phyloP scores from a whole-genome alignment of 2,113 vertebrate genomes.

The Channa argus region DNA sequence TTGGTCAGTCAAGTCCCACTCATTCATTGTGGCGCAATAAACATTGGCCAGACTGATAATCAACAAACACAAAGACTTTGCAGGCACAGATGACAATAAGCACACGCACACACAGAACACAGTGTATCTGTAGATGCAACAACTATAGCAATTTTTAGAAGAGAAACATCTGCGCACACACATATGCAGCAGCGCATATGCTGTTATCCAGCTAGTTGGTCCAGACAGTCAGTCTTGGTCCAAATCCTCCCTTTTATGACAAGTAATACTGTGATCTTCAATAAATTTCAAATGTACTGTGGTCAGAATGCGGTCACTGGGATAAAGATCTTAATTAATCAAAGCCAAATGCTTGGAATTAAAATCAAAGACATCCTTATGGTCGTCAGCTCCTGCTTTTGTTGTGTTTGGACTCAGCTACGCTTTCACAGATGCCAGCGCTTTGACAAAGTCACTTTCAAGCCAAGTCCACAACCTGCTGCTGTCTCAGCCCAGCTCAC shows the following conservation, averaged over 20 bases:
- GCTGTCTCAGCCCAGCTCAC: slow-evolving; percentile 7
- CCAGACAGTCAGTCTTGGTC: background rate
- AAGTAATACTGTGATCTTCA: slow-evolving; percentile 11
- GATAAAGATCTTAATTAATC: slow-evolving; percentile 41
- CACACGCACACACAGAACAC: background rate
- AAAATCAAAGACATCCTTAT: slow-evolving; percentile 9
- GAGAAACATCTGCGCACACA: background rate
- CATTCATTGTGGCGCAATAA: slow-evolving; percentile 40
- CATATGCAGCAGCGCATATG: background rate
- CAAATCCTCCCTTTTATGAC: slow-evolving; percentile 19
- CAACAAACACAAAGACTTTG: slow-evolving; percentile 22
- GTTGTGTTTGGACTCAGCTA: slow-evolving; percentile 5
- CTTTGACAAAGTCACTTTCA: background rate
- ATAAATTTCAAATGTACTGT: slow-evolving; percentile 16
- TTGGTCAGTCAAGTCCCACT: background rate
- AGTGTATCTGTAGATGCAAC: slow-evolving; percentile 1
- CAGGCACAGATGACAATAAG: background rate
- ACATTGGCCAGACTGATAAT: slow-evolving; percentile 56
- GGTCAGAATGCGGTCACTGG: slow-evolving; percentile 1
- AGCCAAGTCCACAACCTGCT: slow-evolving; percentile 19
- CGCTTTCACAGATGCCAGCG: slow-evolving; percentile 14
- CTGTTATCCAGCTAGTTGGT: slow-evolving; percentile 35
- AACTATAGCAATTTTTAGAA: background rate
- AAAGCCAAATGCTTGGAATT: slow-evolving; percentile 8
- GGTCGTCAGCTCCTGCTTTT: background rate